Conservation (phyloP, 2,113 vertebrate genomes). For the Silurus asotus region DNA sequence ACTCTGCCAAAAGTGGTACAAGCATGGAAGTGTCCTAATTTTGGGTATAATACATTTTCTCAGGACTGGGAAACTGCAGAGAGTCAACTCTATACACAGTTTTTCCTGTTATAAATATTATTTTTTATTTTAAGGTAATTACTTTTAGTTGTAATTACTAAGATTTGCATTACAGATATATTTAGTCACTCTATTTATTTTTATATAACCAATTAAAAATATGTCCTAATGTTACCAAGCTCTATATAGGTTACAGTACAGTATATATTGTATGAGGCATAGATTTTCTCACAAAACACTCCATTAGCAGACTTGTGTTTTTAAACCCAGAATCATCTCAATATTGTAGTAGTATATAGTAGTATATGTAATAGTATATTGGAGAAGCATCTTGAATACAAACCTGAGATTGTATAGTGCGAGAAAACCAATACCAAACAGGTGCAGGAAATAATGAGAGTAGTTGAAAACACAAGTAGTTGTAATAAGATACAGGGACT, state of each 20-base stretch:
- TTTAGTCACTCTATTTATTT: neutral
- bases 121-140: neutral
- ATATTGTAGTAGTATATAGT: too few relatives aligned
- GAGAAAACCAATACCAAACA: neutral
- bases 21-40: neutral
- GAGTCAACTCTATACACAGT: neutral
- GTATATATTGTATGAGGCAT: neutral
- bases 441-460: constrained; percentile 1
- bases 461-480: neutral
- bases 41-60: neutral
- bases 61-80: neutral
- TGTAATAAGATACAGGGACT: neutral
- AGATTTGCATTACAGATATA: neutral
- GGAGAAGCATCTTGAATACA: neutral
- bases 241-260: neutral
- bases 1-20: neutral
- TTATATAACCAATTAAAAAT: neutral
- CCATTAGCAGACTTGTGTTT: neutral
- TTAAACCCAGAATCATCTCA: neutral
- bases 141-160: neutral
- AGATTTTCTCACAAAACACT: neutral
- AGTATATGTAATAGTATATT: too few relatives aligned
- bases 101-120: neutral
- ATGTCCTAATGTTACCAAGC: neutral
- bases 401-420: neutral